Conservation (phyloP, 2,888 invertebrate species). For the Melanargia galathea region DNA sequence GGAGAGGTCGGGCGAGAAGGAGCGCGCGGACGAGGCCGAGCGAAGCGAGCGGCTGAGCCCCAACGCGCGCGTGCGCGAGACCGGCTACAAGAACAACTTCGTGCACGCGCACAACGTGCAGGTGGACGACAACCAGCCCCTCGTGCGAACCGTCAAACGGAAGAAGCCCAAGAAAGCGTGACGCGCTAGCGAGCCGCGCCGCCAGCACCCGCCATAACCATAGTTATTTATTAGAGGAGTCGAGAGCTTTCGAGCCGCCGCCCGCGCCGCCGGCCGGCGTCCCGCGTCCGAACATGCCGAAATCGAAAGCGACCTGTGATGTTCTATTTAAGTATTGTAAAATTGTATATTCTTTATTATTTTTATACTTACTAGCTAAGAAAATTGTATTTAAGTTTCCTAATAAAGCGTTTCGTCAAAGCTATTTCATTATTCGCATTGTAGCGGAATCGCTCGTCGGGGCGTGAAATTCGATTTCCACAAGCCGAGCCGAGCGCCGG, state of each 20-base stretch:
- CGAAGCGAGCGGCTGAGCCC: constrained; percentile 59
- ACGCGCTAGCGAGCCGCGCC: constrained; percentile 36
- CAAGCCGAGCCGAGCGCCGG: constrained; percentile 54
- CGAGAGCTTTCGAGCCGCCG: constrained; percentile 23
- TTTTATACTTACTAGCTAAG: constrained; percentile 74
- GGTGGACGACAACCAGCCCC: constrained; percentile 58
- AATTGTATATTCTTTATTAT: constrained; percentile 56
- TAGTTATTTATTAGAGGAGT: constrained; percentile 64
- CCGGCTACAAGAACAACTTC: constrained; percentile 64
- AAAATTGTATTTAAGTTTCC: constrained; percentile 68
- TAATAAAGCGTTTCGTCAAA: constrained; percentile 77
- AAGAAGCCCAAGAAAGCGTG: constrained; percentile 44
- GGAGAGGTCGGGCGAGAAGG: constrained; percentile 48
- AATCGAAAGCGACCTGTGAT: constrained; percentile 54
- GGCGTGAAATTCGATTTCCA: constrained; percentile 67
- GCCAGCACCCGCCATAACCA: constrained; percentile 64
- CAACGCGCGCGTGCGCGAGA: constrained; percentile 62
- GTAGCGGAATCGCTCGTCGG: constrained; percentile 52
- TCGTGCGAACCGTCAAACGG: constrained; percentile 40
- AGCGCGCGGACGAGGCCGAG: constrained; percentile 48
- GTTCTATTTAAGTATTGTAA: constrained; percentile 54
- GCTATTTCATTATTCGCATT: constrained; percentile 65
- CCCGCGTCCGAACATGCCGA: constrained; percentile 29
- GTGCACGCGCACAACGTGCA: constrained; percentile 64
- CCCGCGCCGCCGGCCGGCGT: constrained; percentile 13